These are phyloP conservation scores for Ips nitidus DNA, from an alignment of 1,140 invertebrate genomes.

Conservation along the genomic window DNA sequence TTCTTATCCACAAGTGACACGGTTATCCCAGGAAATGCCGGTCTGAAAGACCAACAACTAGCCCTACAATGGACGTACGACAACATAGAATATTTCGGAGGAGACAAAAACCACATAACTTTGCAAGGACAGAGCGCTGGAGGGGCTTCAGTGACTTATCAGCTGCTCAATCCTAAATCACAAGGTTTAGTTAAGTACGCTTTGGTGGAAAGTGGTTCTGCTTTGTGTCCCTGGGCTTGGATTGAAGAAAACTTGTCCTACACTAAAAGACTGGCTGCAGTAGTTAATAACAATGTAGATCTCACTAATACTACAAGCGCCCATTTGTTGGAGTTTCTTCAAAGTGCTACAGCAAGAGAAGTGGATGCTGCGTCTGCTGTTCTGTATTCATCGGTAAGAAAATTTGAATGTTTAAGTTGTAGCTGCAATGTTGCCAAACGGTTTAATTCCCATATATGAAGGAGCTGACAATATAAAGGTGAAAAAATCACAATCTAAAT, in stretches of 20 bases:
- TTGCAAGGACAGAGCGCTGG: constrained; percentile 35
- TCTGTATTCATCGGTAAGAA: constrained; percentile 21
- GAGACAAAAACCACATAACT: constrained; percentile 25
- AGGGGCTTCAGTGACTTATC: constrained; percentile 34
- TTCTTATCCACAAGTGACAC: constrained; percentile 33
- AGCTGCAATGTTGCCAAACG: background rate
- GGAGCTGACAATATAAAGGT: background rate
- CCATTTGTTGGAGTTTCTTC: constrained; percentile 15
- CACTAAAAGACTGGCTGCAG: constrained; percentile 7
- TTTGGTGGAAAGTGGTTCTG: constrained; percentile 29
- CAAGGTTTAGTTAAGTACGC: constrained; percentile 19
- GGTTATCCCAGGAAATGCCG: constrained; percentile 33
- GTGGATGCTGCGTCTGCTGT: constrained; percentile 18
- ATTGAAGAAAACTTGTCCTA: constrained; percentile 10
- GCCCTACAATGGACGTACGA: constrained; percentile 31
- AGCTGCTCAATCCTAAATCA: constrained; percentile 21
- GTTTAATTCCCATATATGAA: background rate
- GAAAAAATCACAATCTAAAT: background rate
- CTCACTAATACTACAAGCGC: constrained; percentile 8
- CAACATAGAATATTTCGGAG: constrained; percentile 35
- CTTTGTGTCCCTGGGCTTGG: constrained; percentile 30
- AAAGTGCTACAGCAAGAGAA: constrained; percentile 16
- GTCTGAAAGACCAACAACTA: constrained; percentile 36
- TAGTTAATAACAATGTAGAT: constrained; percentile 13
- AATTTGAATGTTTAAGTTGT: background rate